Evolutionary conservation across 2,888 invertebrate species (phyloP), one percentile per base, ranked within the genome.

Genomic region (Eupithecia centaureata): DNA sequence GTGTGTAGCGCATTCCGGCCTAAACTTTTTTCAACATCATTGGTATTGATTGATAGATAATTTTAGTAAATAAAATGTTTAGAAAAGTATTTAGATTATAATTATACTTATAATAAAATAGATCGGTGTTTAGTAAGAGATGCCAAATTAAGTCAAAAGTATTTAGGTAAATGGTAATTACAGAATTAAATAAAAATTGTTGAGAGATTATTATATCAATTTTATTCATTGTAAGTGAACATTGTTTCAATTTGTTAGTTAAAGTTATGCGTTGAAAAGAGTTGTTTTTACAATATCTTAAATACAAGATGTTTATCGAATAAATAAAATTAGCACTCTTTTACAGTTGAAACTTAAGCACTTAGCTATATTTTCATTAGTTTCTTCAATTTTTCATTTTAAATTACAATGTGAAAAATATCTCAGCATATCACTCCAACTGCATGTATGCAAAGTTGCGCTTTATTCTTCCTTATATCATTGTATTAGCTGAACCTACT

Each of bases 121-220:
- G 91, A 90, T 92, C 92, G 89, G 91, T 92, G 92, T 93, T 91
- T 93, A 93, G 92, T 87, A 90, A 87, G 91, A 93, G 92, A 91
- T 95, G 95, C 95, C 95, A 95, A 95, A 95, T 94, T 92, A 94
- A 95, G 95, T 95, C 95, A 95, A 95, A 30, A 95, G 94, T 91
- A 70, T 92, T 93, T 93, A 94, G 94, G 94, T 94, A 94, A 94
- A 94, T 86, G 83, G 84, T 92, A 92, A 92, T 88, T 91, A 90
- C 91, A 65, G 70, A 70, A 65, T 70, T 56, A 66, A 70, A 70
- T 70, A 66, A 92, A 87, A 92, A 93, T 91, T 93, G 92, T 92
- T 91, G 92, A 93, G 92, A 93, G 92, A 92, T 93, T 93, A 89
- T 74, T 89, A 87, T 91, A 90, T 88, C 91, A 92, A 89, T 92